Conservation (phyloP, 1,140 invertebrate species). For the Lordiphosa clarofinis region DNA sequence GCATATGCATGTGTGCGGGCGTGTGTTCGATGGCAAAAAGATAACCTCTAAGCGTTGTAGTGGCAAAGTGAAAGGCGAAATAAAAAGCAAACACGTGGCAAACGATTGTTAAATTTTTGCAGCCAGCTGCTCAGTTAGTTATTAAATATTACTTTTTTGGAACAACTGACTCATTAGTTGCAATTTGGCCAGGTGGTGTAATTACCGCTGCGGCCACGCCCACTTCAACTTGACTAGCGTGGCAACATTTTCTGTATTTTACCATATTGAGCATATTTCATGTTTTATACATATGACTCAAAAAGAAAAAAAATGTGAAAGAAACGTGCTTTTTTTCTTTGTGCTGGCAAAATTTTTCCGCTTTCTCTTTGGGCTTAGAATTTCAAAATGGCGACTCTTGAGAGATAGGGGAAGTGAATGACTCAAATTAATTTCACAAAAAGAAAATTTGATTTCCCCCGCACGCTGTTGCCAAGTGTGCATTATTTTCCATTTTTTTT, state of each 20-base stretch:
- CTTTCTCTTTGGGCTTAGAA: conserved; percentile 45
- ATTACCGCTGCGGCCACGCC: conserved; percentile 48
- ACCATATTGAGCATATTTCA: neutral
- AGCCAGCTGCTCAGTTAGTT: conserved; percentile 3
- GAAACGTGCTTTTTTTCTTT: conserved; percentile 42
- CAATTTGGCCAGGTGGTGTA: conserved; percentile 51
- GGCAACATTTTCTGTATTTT: neutral
- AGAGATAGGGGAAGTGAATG: conserved; percentile 21
- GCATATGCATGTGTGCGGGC: conserved; percentile 27
- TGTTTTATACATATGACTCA: conserved; percentile 2
- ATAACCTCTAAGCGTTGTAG: conserved; percentile 40
- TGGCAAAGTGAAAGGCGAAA: conserved; percentile 61
- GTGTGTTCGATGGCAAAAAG: conserved; percentile 24
- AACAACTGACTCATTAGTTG: conserved; percentile 12
- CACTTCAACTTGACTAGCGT: conserved; percentile 22
- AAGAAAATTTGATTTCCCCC: conserved; percentile 22
- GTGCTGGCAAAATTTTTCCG: conserved; percentile 33
- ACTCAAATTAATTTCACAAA: conserved; percentile 28
- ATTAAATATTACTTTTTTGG: conserved; percentile 9
- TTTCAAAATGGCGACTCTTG: conserved; percentile 62
- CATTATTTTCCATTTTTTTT: conserved; percentile 3
- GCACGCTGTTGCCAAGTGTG: conserved; percentile 6
- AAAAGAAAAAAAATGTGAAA: conserved; percentile 1
- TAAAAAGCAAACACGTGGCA: conserved; percentile 65
- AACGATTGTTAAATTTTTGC: conserved; percentile 16